These are phyloP conservation scores for Cercopithecus diana DNA, from an alignment of 2,797 vertebrate species.

Conservation along the genomic window DNA sequence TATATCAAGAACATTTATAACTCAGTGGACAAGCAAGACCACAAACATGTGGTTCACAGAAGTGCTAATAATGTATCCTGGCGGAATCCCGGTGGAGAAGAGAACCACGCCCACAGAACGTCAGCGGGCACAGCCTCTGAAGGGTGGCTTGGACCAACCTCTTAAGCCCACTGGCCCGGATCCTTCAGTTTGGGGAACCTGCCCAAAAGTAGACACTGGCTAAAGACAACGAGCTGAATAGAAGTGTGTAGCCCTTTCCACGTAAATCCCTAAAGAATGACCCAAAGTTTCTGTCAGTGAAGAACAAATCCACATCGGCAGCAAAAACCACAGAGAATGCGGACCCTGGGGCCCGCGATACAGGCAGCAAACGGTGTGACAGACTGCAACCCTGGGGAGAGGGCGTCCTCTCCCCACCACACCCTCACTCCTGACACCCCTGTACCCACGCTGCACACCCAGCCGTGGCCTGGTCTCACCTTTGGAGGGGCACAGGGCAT, in stretches of 20 bases:
- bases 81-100: not conserved
- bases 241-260: fast-evolving
- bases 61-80: fast-evolving
- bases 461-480: not conserved
- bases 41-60: fast-evolving
- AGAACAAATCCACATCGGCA: too few relatives aligned
- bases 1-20: not conserved
- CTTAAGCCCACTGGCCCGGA: not conserved
- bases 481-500: not conserved
- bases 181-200: not conserved
- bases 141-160: not conserved
- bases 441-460: not conserved
- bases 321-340: not conserved
- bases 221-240: not conserved
- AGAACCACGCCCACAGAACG: fast-evolving
- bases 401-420: not conserved
- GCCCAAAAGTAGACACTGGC: not conserved
- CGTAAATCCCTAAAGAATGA: not conserved
- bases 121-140: too few relatives aligned
- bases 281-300: not conserved
- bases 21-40: not conserved
- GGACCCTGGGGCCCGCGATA: too few relatives aligned
- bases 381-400: not conserved
- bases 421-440: not conserved
- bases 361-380: not conserved